Base-by-base conservation (phyloP, 2,888 invertebrate genomes). In the Biston betularia region DNA sequence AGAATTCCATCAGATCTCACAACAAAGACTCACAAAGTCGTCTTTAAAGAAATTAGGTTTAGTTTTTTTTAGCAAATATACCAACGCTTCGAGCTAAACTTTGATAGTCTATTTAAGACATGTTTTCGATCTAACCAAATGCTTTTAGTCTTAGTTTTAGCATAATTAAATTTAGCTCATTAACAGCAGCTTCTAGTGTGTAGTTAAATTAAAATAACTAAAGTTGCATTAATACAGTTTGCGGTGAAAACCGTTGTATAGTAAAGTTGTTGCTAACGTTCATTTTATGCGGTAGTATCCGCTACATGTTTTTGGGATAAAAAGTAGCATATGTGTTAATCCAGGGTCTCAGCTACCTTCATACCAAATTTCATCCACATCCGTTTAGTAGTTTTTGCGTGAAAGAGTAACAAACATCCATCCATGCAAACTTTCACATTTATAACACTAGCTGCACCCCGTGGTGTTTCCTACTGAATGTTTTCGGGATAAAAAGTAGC, bases 101-200 rank as follows among this genome's bases (percentile, higher is more conserved):
- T 48, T 6, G 44, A 44, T 45, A 56, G 44, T 42, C 42, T 50
- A 49, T 56, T 56, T 48, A 33, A 54, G 40, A 56, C 50, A 44
- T 44, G 46, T 64, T 59, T 53, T 52, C 49, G 54, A 65, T 44
- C 49, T 60, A 65, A 65, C 65, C 14, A 59, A 44, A 8, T 15
- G 63, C 63, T 63, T 63, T 24, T 63, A 63, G 63, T 40, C 38
- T 44, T 46, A 35, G 44, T 12, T 12, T 12, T 24, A 65, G 53
- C 44, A 14, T 50, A 60, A 50, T 64, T 48, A 9, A 44, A 52
- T 53, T 53, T 48, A 54, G 53, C 59, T 50, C 46, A 46, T 53
- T 64, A 65, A 65, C 64, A 59, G 53, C 63, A 38, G 54, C 64
- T 65, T 60, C n/a, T 60, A 65, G 60, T 50, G 48, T 57, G 53